Evolutionary conservation across 2,888 invertebrate species (phyloP), one percentile per base, ranked within the genome.

Genomic region (Dorcus parallelipipedus): DNA sequence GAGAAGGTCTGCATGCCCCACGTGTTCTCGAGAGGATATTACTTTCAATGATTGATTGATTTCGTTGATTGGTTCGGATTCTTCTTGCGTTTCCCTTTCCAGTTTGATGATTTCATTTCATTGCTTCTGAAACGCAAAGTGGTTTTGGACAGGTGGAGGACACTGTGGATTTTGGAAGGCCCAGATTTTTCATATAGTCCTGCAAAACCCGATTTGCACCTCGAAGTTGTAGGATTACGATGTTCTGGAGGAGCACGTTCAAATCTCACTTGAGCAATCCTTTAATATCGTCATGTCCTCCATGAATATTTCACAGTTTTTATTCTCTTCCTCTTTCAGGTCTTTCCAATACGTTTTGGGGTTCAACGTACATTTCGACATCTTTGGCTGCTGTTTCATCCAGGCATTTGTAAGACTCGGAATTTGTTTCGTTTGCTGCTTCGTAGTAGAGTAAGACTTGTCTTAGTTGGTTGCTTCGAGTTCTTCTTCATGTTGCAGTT

Each of bases 241-340:
- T 58, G 33, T 71, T 71, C 48, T 68, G 64, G 3, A 61, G 57
- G 0, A 68, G 64, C 6, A 66, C 49, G 20, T 70, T 64, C 55
- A 76, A 59, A 38, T 76, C 63, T 75, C 74, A 76, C 10, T 69
- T 63, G 4, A 76, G 59, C 26, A 76, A 62, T 51, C 76, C 74
- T n/a, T 69, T 65, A 41, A 75, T 72, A 9, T 66, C 66, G 14
- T 56, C 59, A 10, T 57, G 40, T 14, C 52, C 52, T 55, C 48
- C 54, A 54, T 51, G 38, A 60, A 52, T 9, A 57, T 38, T 39
- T 54, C 54, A 9, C 54, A 3, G 23, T 20, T 8, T 26, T 45
- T 3, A 23, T 1, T 1, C 20, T 20, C 20, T 20, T 20, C 3
- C 20, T 20, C 40, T n/a, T 7, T 51, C 47, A 20, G 20, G 20